Evolutionary conservation across 2,113 vertebrate species (phyloP).

Genomic region (Indicator maculatus): DNA sequence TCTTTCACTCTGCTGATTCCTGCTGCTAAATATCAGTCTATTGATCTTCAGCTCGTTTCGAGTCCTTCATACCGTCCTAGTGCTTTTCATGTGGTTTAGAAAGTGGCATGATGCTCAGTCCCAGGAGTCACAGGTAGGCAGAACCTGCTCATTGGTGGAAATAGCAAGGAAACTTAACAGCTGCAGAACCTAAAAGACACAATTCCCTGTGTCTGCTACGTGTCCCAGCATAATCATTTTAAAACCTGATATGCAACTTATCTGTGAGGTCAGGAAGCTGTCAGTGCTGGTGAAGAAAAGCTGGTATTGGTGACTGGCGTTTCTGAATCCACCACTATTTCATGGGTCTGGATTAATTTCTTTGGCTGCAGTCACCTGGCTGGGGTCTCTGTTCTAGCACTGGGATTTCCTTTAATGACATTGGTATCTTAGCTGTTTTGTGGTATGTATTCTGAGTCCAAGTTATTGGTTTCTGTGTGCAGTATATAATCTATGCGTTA

Average conservation of each 20-base stretch:
- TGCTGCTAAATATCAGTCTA: neutral
- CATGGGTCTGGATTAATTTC: neutral
- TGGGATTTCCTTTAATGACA: neutral
- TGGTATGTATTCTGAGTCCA: neutral
- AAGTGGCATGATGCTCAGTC: neutral
- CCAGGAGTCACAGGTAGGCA: neutral
- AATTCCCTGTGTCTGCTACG: fast-evolving
- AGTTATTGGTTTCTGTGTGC: neutral
- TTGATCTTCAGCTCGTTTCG: neutral
- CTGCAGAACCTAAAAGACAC: neutral
- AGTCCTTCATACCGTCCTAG: neutral
- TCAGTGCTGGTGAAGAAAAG: neutral
- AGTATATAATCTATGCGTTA: neutral
- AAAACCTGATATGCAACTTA: neutral
- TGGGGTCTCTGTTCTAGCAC: neutral
- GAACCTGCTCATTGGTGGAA: neutral
- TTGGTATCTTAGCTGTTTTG: neutral
- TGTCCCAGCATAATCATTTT: neutral
- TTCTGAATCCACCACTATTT: neutral
- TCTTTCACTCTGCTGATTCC: neutral
- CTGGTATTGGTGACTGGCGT: neutral
- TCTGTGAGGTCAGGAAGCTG: neutral
- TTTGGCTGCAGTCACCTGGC: neutral
- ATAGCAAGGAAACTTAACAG: neutral
- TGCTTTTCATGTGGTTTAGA: neutral